These are phyloP conservation scores for Morelia viridis DNA, from an alignment of 2,797 vertebrate genomes.

Conservation along the genomic window DNA sequence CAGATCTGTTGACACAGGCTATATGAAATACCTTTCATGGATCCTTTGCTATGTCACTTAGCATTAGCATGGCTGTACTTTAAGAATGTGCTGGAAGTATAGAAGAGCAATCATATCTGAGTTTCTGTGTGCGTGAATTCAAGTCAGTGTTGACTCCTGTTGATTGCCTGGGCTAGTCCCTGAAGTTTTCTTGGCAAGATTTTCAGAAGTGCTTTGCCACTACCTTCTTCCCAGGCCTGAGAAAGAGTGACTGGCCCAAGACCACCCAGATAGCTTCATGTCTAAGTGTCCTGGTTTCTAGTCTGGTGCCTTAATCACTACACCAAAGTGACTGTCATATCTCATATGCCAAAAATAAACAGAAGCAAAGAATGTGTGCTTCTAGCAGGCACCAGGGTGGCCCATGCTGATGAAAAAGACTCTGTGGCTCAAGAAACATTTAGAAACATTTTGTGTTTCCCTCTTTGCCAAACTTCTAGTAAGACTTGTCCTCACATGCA, in stretches of 20 bases:
- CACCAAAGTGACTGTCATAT: not conserved
- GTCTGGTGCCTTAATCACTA: not conserved
- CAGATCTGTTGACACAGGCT: not conserved
- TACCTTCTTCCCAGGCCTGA: not conserved
- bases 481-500: too few species aligned
- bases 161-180: not conserved
- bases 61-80: not conserved
- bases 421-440: not conserved
- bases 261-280: not conserved
- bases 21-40: not conserved
- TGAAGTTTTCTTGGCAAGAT: not conserved
- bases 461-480: not conserved
- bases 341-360: not conserved
- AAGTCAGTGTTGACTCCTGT: not conserved
- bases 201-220: not conserved
- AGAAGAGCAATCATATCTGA: not conserved
- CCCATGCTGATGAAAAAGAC: not conserved
- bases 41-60: not conserved
- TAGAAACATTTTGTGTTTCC: not conserved
- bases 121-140: not conserved
- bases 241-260: not conserved
- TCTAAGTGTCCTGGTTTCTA: not conserved
- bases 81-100: not conserved
- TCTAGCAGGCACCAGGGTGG: not conserved
- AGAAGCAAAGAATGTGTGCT: not conserved